Evolutionary conservation across 1,140 invertebrate genomes (phyloP).

Genomic region (Cyclina sinensis): DNA sequence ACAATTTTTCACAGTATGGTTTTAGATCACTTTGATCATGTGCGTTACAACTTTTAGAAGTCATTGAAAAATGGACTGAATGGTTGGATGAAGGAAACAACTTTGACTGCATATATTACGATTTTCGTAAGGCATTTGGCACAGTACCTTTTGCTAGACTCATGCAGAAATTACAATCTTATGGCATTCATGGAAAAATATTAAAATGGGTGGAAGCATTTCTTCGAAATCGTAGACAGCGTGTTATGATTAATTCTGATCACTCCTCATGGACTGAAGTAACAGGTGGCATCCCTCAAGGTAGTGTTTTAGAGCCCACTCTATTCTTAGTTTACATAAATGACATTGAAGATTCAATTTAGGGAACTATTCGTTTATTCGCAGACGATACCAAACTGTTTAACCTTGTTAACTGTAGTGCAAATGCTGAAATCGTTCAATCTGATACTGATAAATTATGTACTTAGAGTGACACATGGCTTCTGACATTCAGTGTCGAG

Average conservation of each 20-base stretch:
- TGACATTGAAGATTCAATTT: too few relatives aligned
- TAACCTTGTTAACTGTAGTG: background rate
- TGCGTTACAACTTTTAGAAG: slow-evolving; percentile 17
- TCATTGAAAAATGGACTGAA: slow-evolving; percentile 39
- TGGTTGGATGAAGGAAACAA: slow-evolving; percentile 2
- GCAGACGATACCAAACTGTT: slow-evolving; percentile 38
- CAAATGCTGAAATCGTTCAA: background rate
- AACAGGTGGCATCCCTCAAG: slow-evolving; percentile 36
- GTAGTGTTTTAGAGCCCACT: background rate
- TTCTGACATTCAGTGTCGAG: too few relatives aligned
- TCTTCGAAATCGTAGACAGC: background rate
- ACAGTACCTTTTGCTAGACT: background rate
- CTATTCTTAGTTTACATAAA: too few relatives aligned
- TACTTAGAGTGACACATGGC: slow-evolving; percentile 1
- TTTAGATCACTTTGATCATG: slow-evolving; percentile 10
- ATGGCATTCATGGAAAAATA: slow-evolving; percentile 36
- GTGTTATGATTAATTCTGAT: background rate
- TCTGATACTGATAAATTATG: slow-evolving; percentile 21
- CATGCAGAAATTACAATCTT: background rate
- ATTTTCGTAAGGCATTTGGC: too few relatives aligned
- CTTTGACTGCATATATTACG: slow-evolving; percentile 28
- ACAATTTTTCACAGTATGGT: slow-evolving; percentile 26
- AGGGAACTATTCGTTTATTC: too few relatives aligned
- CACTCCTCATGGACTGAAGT: slow-evolving; percentile 21
- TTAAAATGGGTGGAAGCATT: background rate